Percentiles rank a stretch among this genome's conserved stretches.
Evolutionary conservation across 2,113 vertebrate genomes (phyloP).

Genomic region (Monarcha castaneiventris): DNA sequence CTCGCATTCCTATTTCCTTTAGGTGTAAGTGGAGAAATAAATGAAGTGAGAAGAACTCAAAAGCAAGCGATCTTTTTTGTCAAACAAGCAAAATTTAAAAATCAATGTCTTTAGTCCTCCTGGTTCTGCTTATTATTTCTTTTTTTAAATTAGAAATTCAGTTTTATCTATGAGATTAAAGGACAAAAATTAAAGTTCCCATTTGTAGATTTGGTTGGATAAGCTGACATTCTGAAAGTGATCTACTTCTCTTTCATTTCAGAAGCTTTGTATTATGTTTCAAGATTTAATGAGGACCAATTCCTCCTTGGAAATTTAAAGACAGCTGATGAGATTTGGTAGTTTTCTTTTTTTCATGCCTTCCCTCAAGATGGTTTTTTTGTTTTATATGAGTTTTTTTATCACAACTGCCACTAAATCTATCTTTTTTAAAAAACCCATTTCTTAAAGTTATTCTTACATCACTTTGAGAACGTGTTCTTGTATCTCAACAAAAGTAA

Average conservation of each 20-base stretch:
- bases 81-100: neutral
- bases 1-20: neutral
- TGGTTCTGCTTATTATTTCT: neutral
- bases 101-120: neutral
- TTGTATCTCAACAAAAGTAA: neutral
- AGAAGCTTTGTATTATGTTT: neutral
- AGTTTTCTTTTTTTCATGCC: neutral
- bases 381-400: neutral
- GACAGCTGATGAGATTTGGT: neutral
- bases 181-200: neutral
- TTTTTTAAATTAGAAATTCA: neutral
- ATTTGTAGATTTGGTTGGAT: neutral
- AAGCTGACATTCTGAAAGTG: neutral
- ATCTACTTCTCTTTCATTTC: neutral
- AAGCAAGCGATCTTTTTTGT: neutral
- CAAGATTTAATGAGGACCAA: neutral
- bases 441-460: neutral
- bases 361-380: neutral
- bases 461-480: neutral
- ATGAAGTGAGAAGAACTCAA: neutral
- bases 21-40: neutral
- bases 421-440: neutral
- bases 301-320: neutral
- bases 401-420: neutral
- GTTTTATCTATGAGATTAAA: neutral